Percentiles rank a stretch among this genome's conserved stretches.
Evolutionary conservation across 2,113 vertebrate species (phyloP).

Genomic region (Anseranas semipalmata): DNA sequence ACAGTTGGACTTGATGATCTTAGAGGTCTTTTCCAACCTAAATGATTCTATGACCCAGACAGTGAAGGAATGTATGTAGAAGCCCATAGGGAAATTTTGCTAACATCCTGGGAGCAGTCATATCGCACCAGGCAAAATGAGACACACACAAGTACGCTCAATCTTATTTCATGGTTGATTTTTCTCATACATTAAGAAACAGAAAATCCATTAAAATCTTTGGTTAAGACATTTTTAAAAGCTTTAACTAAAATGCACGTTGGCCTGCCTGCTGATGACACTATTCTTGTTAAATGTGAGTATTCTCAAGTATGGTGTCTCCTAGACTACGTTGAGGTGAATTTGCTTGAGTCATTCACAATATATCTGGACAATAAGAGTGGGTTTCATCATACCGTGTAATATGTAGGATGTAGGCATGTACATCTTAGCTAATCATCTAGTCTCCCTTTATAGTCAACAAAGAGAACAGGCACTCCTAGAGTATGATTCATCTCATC

Average conservation of each 20-base stretch:
- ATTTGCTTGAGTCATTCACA: background rate
- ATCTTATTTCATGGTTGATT: background rate
- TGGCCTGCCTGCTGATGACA: background rate
- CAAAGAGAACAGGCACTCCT: background rate
- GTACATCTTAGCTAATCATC: conserved; percentile 13
- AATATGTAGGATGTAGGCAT: background rate
- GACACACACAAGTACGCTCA: background rate
- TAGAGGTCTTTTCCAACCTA: no score
- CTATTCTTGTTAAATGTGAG: background rate
- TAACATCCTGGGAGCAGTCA: accelerated
- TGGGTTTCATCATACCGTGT: background rate
- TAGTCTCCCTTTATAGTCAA: background rate
- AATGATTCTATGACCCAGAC: no score
- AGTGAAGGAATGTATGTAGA: background rate
- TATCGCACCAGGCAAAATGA: background rate
- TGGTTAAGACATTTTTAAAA: background rate
- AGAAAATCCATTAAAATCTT: background rate
- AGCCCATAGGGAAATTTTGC: background rate
- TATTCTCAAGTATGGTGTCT: background rate
- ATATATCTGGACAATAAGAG: background rate
- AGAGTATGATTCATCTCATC: conserved; percentile 49
- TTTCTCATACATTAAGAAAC: background rate
- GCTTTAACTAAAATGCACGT: background rate
- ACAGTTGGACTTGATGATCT: no score
- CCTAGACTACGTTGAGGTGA: background rate